A percentile compares a stretch with the other conserved stretches of the same genome.
phyloP scores from a whole-genome alignment of 2,797 vertebrate species.

The Vireo griseus region DNA sequence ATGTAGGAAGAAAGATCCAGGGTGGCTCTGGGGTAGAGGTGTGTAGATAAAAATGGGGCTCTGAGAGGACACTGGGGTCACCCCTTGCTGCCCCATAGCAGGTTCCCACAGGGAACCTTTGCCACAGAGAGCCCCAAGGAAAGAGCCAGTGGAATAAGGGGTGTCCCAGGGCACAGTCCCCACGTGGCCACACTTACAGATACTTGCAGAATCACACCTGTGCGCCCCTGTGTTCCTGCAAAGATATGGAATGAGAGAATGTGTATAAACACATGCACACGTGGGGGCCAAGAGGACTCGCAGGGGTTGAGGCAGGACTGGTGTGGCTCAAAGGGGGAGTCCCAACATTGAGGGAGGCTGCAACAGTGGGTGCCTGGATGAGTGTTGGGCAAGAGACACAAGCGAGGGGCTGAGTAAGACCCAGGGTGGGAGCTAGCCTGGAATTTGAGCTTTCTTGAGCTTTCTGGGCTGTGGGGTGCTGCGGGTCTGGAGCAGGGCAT shows the following conservation, averaged over 20 bases:
- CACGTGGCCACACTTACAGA: fast-evolving
- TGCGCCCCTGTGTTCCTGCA: background rate
- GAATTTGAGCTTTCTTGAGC: background rate
- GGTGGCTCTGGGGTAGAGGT: background rate
- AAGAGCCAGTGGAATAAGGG: background rate
- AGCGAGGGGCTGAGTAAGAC: background rate
- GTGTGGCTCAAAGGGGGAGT: background rate
- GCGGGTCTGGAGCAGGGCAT: fast-evolving
- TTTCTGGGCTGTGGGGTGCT: background rate
- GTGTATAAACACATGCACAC: fast-evolving
- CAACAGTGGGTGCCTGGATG: background rate
- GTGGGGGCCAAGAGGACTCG: background rate
- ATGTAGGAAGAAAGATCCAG: background rate
- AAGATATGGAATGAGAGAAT: background rate
- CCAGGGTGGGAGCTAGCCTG: background rate
- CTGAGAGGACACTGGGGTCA: fast-evolving
- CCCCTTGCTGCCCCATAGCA: fast-evolving
- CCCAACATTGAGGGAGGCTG: background rate
- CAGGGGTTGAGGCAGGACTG: background rate
- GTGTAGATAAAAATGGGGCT: background rate
- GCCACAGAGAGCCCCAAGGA: fast-evolving
- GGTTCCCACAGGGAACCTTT: background rate
- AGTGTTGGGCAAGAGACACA: background rate
- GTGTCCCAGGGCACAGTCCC: fast-evolving
- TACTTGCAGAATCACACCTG: background rate